phyloP scores from a whole-genome alignment of 1,140 invertebrate species.

The Pemphigus obesinymphae region DNA sequence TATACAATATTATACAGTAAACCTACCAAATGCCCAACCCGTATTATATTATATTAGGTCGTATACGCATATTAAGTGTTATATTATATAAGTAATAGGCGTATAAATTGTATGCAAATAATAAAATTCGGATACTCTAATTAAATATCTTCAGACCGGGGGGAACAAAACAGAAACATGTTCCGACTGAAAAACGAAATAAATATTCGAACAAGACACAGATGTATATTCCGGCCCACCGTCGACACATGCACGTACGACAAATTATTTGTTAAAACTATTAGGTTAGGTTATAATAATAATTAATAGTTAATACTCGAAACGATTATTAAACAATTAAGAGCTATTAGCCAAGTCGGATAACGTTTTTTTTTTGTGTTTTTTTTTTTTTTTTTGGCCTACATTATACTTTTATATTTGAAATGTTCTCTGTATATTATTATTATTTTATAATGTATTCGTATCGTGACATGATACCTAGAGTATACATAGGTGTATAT shows the following conservation, averaged over 20 bases:
- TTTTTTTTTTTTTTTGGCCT: not conserved
- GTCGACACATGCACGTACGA: not conserved
- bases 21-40: no score
- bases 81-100: not conserved
- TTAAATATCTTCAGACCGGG: not conserved
- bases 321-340: conserved; percentile 22
- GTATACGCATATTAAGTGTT: not conserved
- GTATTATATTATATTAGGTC: no score
- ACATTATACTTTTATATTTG: no score
- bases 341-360: no score
- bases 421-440: no score
- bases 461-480: not conserved
- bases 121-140: not conserved
- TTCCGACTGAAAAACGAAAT: not conserved
- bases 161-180: not conserved
- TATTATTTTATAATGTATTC: not conserved
- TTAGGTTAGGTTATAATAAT: no score
- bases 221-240: no score
- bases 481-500: no score
- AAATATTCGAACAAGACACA: no score
- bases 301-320: not conserved
- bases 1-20: not conserved
- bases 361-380: no score
- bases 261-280: not conserved
- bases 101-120: no score